Base-by-base conservation (phyloP, 2,888 invertebrate species). In the Ichneumoninae sp. region DNA sequence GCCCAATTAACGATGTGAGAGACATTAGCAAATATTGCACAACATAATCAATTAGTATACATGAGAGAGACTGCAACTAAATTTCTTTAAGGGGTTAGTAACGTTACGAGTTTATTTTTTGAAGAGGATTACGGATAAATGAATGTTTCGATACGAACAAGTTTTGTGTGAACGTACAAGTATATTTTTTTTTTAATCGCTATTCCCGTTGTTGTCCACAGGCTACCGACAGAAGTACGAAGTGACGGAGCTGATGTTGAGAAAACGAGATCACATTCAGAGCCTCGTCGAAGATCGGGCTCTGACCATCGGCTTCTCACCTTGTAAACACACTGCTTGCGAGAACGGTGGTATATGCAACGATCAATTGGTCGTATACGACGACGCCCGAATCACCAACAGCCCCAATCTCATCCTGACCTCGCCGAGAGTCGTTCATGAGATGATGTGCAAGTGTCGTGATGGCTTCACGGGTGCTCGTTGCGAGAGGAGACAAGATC, bases 401-500 rank as follows among this genome's bases (percentile, higher is more conserved):
- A 98, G 97, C 89, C 96, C 97, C 65, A 95, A 96, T 26, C 94
- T 98, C 19, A 96, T 98, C 47, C 95, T 98, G 68, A 97, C 98
- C 26, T 97, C 98, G 0, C 98, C 98, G 0, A 94, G 96, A 60
- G 96, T 98, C 0, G 95, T 95, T 8, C 97, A 98, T 91, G 97
- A 97, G 87, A 97, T 96, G 92, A 95, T 94, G 3, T 98, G 98
- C 92, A 96, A 96, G 86, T 98, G 98, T 91, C 95, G 96, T 0
- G 97, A 97, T 85, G 97, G 98, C 62, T 98, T 97, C 91, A 97
- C 96, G 16, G 98, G 98, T 0, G 94, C 95, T 0, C 96, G 96
- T 83, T 98, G 98, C 93, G 97, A 97, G 90, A 96, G 96, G 90
- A 95, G 97, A 7, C 97, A 98, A 94, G 98, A 98, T 94, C 99